A percentile compares a stretch with the other conserved stretches of the same genome.
These are phyloP conservation scores for Myiothlypis coronata DNA, from an alignment of 2,797 vertebrate genomes.

Conservation along the genomic window DNA sequence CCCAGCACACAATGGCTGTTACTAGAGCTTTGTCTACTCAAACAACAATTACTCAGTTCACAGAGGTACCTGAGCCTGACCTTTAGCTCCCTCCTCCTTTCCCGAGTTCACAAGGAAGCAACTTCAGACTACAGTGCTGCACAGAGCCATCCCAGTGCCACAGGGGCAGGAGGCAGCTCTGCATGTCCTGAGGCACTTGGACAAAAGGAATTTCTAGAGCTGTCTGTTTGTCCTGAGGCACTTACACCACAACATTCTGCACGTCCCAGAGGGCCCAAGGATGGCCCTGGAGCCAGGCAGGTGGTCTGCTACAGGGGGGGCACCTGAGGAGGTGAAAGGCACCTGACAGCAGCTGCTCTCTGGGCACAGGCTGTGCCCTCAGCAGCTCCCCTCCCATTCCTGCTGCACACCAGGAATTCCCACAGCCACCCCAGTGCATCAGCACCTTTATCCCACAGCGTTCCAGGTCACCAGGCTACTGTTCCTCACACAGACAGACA, in stretches of 20 bases:
- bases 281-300: not conserved
- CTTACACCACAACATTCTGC: not conserved
- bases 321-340: not conserved
- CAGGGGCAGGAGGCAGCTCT: not conserved
- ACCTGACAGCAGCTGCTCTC: not conserved
- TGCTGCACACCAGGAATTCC: not conserved
- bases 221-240: not conserved
- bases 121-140: rapidly evolving
- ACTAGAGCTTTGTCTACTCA: not conserved
- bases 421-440: not conserved
- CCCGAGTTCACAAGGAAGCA: not conserved
- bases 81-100: not conserved
- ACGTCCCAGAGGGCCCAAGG: not conserved
- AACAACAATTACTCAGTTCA: not conserved
- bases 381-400: not conserved
- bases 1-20: not conserved
- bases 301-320: not conserved
- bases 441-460: not conserved
- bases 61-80: not conserved
- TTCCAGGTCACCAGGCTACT: not conserved
- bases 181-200: not conserved
- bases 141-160: not conserved
- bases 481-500: not conserved
- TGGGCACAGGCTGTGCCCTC: not conserved
- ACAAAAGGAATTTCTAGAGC: not conserved